phyloP scores from a whole-genome alignment of 2,888 invertebrate species.

The Ernsta delagoae region DNA sequence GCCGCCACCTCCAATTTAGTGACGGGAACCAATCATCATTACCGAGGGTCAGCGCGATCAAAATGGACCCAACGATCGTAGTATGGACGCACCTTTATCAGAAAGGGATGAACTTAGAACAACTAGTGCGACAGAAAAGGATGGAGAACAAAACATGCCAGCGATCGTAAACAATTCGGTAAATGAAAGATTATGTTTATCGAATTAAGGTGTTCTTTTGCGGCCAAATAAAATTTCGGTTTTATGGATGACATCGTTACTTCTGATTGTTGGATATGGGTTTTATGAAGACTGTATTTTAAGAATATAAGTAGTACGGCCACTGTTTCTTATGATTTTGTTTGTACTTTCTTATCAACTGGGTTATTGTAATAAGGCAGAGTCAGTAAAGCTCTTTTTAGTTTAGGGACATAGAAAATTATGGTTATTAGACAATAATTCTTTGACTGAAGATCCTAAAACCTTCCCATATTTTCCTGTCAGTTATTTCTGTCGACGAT shows the following conservation, averaged over 20 bases:
- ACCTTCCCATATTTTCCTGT: too few species aligned
- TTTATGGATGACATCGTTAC: conserved; percentile 67
- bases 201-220: conserved; percentile 75
- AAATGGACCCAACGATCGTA: conserved; percentile 55
- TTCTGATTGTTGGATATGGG: conserved; percentile 53
- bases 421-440: too few species aligned
- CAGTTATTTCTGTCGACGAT: neutral
- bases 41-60: conserved; percentile 52
- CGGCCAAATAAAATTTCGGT: conserved; percentile 70
- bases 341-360: too few species aligned
- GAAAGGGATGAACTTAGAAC: conserved; percentile 50
- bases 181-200: conserved; percentile 84
- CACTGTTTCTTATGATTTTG: too few species aligned
- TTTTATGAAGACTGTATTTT: conserved; percentile 44
- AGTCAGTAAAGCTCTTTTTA: neutral
- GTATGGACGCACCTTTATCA: conserved; percentile 61
- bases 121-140: conserved; percentile 45
- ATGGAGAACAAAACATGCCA: conserved; percentile 51
- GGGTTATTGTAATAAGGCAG: neutral
- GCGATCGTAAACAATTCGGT: conserved; percentile 71
- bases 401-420: too few species aligned
- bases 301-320: neutral
- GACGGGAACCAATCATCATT: conserved; percentile 80
- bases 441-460: too few species aligned
- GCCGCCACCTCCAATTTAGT: conserved; percentile 66